Conservation (phyloP, 1,140 invertebrate genomes). For the Tetragnatha versicolor region DNA sequence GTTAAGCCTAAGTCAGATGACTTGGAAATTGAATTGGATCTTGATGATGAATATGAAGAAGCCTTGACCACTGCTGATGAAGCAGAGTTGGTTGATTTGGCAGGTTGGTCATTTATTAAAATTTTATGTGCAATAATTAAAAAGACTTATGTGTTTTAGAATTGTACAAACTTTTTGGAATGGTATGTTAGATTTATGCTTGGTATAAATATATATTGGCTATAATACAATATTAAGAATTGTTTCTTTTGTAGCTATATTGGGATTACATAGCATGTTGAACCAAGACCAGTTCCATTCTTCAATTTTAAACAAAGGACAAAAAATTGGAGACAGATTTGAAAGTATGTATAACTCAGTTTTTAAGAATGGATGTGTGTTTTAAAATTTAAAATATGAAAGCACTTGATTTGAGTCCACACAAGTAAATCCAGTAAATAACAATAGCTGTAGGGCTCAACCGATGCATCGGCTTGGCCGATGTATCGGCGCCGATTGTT, state of each 20-base stretch:
- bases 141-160: not conserved
- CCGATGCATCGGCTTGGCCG: too few relatives aligned
- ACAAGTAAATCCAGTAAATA: too few relatives aligned
- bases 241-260: conserved; percentile 77
- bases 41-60: conserved; percentile 94
- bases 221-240: not conserved
- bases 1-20: conserved; percentile 75
- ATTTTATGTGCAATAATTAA: not conserved
- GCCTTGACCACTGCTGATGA: conserved; percentile 90
- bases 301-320: conserved; percentile 88
- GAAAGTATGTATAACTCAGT: conserved; percentile 55
- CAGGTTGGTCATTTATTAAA: conserved; percentile 72
- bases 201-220: not conserved
- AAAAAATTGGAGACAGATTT: conserved; percentile 70
- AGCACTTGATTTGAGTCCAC: not conserved
- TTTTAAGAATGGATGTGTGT: not conserved
- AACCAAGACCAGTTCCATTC: conserved; percentile 99
- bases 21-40: conserved; percentile 84
- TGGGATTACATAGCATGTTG: conserved; percentile 99
- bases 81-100: conserved; percentile 98
- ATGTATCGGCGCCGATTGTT: too few relatives aligned
- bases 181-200: not conserved
- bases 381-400: not conserved
- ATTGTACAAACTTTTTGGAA: not conserved
- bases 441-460: too few relatives aligned